Base-by-base conservation (phyloP, 2,888 invertebrate species). In the Furcula furcula region DNA sequence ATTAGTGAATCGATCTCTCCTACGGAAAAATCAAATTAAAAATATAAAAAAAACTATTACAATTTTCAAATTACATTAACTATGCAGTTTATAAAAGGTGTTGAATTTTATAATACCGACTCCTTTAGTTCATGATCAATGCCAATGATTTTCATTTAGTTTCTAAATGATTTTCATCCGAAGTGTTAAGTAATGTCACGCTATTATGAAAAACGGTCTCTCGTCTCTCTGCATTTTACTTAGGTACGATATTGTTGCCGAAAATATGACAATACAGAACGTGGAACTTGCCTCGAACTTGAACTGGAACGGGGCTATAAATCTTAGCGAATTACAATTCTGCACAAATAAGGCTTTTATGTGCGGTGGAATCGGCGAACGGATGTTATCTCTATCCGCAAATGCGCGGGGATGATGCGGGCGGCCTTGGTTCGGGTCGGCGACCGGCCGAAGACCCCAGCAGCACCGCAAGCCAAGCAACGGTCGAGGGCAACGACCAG, bases 401-500 rank as follows among this genome's bases (percentile, higher is more conserved):
- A 72, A 67, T 63, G 65, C 49, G 80, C 76, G 77, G 83, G 84
- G 85, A 79, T 85, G 85, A 82, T 85, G 84, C 83, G 82, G 83
- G 77, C 81, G 86, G 84, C 87, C 87, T 87, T 87, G 86, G 71
- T 54, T 49, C 78, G 78, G 87, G 86, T 88, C 87, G 86, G 71
- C 81, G 87, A 88, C 87, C 88, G 87, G 88, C 65, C 86, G 85
- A 83, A 86, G 86, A 87, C 87, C 87, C 73, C 76, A 79, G 66
- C 83, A 84, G 81, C 86, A 83, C 84, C 77, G 77, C 79, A 74
- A 80, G 72, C 75, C 82, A 84, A 78, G 79, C 87, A 86, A 85
- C 86, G 85, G 86, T 83, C 75, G 86, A 83, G 86, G 87, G 85
- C 86, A 87, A 87, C 85, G 87, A 83, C 86, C 85, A 79, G 60